Conservation (phyloP, 2,797 vertebrate genomes). For the Gallinago stenura region DNA sequence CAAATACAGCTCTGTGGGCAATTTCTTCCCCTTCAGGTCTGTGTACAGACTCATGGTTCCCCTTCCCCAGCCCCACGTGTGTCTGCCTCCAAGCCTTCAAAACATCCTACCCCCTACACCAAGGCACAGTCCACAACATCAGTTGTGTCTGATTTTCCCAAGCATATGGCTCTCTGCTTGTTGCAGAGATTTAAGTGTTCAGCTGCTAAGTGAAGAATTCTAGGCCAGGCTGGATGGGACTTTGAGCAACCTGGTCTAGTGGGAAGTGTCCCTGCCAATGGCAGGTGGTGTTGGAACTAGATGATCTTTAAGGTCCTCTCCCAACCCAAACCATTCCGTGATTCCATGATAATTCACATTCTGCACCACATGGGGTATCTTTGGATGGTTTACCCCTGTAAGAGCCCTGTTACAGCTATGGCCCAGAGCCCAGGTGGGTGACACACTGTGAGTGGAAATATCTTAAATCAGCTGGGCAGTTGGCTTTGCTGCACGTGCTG, state of each 20-base stretch:
- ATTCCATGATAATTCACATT: not conserved
- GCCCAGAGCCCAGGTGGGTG: not conserved
- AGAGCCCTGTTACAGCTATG: not conserved
- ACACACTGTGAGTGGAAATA: not conserved
- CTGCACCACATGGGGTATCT: not conserved
- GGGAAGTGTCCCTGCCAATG: not conserved
- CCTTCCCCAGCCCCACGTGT: not conserved
- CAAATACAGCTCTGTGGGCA: not conserved
- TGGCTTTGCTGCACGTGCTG: not conserved
- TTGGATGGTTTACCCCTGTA: not conserved
- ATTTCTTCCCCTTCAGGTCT: not conserved
- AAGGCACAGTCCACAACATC: not conserved
- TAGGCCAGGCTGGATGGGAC: not conserved
- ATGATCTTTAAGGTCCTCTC: not conserved
- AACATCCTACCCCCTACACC: not conserved
- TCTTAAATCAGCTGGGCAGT: fast-evolving
- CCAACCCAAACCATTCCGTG: not conserved
- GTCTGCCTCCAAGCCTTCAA: not conserved
- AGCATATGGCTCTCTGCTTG: not conserved
- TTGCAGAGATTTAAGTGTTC: not conserved
- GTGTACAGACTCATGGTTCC: fast-evolving
- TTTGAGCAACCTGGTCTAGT: not conserved
- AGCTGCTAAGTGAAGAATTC: not conserved
- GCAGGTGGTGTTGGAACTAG: not conserved
- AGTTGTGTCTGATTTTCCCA: not conserved